Conservation (phyloP, 2,113 vertebrate species). For the Cariama cristata region DNA sequence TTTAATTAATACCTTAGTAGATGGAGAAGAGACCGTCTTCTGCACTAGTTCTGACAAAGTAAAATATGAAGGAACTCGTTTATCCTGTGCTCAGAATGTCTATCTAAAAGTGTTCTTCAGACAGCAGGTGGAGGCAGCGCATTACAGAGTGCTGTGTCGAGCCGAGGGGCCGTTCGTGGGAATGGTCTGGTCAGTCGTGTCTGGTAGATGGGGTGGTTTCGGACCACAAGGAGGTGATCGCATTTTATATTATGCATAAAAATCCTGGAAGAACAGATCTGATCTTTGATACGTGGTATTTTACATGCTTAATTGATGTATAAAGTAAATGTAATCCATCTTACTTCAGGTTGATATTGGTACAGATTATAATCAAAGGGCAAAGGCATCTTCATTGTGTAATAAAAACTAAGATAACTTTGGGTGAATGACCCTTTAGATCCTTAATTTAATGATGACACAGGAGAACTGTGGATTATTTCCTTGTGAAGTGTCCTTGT, state of each 20-base stretch:
- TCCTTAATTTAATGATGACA: background rate
- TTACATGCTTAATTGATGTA: background rate
- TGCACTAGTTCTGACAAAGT: background rate
- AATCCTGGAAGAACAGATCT: background rate
- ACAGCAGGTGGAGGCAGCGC: background rate
- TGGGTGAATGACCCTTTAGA: background rate
- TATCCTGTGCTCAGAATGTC: no score
- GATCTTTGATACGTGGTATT: background rate
- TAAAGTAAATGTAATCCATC: background rate
- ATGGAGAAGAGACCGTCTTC: background rate
- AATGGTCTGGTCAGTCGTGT: rapidly evolving
- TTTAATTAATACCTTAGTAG: background rate
- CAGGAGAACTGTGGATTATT: background rate
- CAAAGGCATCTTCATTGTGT: background rate
- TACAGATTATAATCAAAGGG: background rate
- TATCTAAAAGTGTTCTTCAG: rapidly evolving
- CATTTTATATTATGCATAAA: background rate
- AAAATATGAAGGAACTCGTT: rapidly evolving
- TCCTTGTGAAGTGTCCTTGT: background rate
- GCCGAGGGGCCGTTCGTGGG: rapidly evolving
- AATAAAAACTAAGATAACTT: background rate
- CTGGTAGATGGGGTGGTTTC: background rate
- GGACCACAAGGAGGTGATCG: background rate
- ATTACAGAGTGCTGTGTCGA: rapidly evolving
- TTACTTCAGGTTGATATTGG: background rate